phyloP scores from a whole-genome alignment of 2,888 invertebrate species.

The Pachydiplax longipennis region DNA sequence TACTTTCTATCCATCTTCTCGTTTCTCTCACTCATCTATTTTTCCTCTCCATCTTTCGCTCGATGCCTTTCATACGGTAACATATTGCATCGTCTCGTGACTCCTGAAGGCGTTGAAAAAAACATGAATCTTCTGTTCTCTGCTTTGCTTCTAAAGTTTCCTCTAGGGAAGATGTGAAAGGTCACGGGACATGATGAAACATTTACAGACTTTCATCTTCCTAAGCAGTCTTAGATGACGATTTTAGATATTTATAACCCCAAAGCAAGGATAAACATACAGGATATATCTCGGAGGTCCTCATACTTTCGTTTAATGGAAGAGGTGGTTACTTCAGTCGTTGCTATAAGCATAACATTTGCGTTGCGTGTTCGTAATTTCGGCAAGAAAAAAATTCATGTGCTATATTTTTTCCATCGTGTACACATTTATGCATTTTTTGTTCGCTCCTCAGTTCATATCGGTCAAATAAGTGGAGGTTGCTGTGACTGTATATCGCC shows the following conservation, averaged over 20 bases:
- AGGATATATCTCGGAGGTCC: not conserved
- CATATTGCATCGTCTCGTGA: not conserved
- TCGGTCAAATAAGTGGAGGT: too few species aligned
- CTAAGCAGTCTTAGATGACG: not conserved
- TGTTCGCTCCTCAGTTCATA: too few species aligned
- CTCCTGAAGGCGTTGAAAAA: not conserved
- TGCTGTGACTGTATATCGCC: too few species aligned
- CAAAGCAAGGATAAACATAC: not conserved
- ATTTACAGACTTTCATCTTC: not conserved
- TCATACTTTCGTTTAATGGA: not conserved
- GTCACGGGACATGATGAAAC: not conserved
- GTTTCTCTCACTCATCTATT: not conserved
- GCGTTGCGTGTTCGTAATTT: too few species aligned
- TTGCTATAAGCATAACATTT: too few species aligned
- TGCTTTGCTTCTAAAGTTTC: not conserved
- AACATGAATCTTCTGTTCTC: not conserved
- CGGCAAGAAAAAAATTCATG: too few species aligned
- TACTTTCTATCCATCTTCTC: not conserved
- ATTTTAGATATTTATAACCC: not conserved
- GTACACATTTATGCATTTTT: too few species aligned
- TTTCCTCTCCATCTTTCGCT: not conserved
- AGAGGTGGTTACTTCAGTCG: not conserved
- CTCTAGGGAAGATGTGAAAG: not conserved
- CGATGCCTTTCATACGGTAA: not conserved
- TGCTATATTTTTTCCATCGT: too few species aligned